Evolutionary conservation across 2,888 invertebrate species (phyloP).

Genomic region (Tholera decimalis): DNA sequence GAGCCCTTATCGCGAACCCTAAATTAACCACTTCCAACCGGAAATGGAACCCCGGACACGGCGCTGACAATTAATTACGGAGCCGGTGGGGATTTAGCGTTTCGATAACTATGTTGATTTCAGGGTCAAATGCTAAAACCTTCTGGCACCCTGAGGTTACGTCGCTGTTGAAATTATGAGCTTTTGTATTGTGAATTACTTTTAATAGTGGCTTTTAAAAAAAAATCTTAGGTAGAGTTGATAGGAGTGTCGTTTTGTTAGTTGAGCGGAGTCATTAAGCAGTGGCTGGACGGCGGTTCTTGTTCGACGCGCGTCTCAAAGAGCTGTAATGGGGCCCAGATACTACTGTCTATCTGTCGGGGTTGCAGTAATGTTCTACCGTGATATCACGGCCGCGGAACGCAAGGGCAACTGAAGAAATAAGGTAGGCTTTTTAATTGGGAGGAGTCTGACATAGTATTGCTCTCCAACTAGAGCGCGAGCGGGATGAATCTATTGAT

Average conservation of each 20-base stretch:
- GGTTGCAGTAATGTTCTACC: no score
- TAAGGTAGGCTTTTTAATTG: no score
- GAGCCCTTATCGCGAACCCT: constrained; percentile 78
- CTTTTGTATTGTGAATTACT: constrained; percentile 11
- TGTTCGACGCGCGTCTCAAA: no score
- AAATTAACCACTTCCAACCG: constrained; percentile 79
- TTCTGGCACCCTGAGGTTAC: background rate
- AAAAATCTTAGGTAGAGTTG: background rate
- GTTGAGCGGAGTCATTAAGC: no score
- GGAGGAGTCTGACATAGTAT: no score
- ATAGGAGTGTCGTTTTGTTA: background rate
- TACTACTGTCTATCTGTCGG: no score
- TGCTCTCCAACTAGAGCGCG: no score
- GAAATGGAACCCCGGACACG: constrained; percentile 70
- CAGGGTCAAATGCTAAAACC: constrained; percentile 49
- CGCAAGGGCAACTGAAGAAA: no score
- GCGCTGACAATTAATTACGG: constrained; percentile 71
- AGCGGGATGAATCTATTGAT: no score
- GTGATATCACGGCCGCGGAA: no score
- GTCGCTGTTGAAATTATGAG: background rate
- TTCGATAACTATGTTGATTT: constrained; percentile 59
- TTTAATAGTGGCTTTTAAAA: background rate
- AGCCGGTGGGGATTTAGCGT: constrained; percentile 63
- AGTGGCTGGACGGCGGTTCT: no score
- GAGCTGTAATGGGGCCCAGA: no score